These are phyloP conservation scores for Psittacula echo DNA, from an alignment of 2,797 vertebrate species.

Conservation along the genomic window DNA sequence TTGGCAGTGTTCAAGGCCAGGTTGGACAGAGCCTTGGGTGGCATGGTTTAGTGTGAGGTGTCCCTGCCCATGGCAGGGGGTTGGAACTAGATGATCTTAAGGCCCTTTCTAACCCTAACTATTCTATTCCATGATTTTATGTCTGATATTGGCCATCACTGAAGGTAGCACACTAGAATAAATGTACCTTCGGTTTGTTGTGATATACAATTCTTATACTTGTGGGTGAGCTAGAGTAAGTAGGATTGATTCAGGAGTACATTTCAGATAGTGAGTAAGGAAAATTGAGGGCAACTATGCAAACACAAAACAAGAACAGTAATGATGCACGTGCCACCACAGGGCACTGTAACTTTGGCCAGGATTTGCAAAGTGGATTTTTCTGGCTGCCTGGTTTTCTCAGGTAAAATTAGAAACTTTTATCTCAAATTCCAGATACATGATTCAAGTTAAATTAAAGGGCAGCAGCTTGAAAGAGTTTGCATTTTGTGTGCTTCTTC, in stretches of 20 bases:
- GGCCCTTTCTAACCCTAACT: no score
- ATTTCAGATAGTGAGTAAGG: not conserved
- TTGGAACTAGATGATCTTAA: no score
- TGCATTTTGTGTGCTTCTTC: not conserved
- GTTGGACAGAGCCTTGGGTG: no score
- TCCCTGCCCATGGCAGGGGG: no score
- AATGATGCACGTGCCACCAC: accelerated
- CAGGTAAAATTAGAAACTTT: not conserved
- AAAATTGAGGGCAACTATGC: not conserved
- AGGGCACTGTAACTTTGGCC: not conserved
- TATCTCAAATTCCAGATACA: not conserved
- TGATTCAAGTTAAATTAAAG: not conserved
- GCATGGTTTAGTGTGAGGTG: no score
- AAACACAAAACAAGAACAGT: not conserved
- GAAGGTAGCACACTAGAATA: not conserved
- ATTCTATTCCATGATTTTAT: no score
- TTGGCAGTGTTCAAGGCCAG: no score
- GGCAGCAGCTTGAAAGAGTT: not conserved
- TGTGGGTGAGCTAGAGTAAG: not conserved
- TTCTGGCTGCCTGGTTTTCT: not conserved
- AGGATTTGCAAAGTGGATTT: not conserved
- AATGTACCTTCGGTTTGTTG: not conserved
- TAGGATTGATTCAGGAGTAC: not conserved
- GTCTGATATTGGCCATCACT: not conserved
- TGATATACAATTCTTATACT: not conserved